A percentile compares a stretch with the other conserved stretches of the same genome.
Conservation (phyloP, 2,797 vertebrate genomes). For the Orestias chungarensis region DNA sequence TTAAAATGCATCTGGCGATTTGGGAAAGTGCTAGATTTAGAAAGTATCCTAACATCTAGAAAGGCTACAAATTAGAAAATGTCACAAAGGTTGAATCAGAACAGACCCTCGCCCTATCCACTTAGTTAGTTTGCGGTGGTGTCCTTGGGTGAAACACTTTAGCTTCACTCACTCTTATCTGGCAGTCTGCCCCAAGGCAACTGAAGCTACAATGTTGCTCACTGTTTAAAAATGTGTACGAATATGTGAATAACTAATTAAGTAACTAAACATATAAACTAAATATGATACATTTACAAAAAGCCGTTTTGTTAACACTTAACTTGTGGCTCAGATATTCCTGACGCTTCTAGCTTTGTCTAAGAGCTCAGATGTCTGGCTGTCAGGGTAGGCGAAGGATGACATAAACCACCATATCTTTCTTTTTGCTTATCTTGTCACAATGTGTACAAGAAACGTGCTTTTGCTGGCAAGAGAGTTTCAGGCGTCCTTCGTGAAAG, state of each 20-base stretch:
- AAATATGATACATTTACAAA: constrained; percentile 15
- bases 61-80: too few relatives aligned
- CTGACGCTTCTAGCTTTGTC: constrained; percentile 44
- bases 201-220: too few relatives aligned
- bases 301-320: constrained; percentile 33
- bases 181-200: too few relatives aligned
- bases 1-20: too few relatives aligned
- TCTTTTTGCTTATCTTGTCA: constrained; percentile 68
- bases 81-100: too few relatives aligned
- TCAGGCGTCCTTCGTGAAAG: constrained; percentile 52
- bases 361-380: constrained; percentile 66
- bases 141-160: too few relatives aligned
- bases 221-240: not conserved
- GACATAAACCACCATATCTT: constrained; percentile 65
- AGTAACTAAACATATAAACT: not conserved
- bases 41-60: too few relatives aligned
- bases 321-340: constrained; percentile 46
- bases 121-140: too few relatives aligned
- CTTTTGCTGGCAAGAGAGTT: constrained; percentile 59
- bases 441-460: constrained; percentile 52
- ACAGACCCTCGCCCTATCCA: too few relatives aligned
- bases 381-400: constrained; percentile 47
- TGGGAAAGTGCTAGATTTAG: too few relatives aligned
- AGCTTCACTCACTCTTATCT: too few relatives aligned
- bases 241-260: not conserved